phyloP scores from a whole-genome alignment of 2,888 invertebrate species.

The Cheilosia impressa region DNA sequence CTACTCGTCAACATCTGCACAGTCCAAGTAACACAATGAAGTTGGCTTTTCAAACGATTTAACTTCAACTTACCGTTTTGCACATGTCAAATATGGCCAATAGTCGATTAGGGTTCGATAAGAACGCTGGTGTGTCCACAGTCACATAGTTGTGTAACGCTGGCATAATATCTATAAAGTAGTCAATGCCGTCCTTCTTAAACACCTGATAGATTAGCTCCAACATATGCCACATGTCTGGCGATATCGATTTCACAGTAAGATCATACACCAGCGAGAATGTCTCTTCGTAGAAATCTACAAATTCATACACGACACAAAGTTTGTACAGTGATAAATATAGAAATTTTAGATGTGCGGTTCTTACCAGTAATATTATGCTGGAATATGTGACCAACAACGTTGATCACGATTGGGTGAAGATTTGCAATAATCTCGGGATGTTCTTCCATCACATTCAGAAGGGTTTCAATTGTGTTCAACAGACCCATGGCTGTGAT shows the following conservation, averaged over 20 bases:
- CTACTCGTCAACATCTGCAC: conserved; percentile 87
- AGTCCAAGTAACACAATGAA: conserved; percentile 18
- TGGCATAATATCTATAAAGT: conserved; percentile 99
- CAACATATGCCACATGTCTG: conserved; percentile 98
- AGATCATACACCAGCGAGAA: conserved; percentile 96
- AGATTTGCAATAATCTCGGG: conserved; percentile 92
- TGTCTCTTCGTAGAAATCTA: conserved; percentile 98
- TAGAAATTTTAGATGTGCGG: background rate
- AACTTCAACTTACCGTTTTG: conserved; percentile 87
- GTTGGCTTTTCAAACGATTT: conserved; percentile 18
- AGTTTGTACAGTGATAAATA: background rate
- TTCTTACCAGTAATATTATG: conserved; percentile 91
- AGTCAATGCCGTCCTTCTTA: conserved; percentile 97
- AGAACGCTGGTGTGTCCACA: conserved; percentile 96
- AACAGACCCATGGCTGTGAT: conserved; percentile 98
- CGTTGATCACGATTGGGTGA: conserved; percentile 96
- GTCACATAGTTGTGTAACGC: conserved; percentile 98
- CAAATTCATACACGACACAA: conserved; percentile 71
- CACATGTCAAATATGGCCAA: conserved; percentile 97
- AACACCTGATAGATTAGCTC: conserved; percentile 94
- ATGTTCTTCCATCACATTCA: conserved; percentile 95
- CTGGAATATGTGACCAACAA: conserved; percentile 92
- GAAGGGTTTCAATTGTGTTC: conserved; percentile 97
- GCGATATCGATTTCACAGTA: conserved; percentile 93
- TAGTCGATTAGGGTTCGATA: conserved; percentile 94